phyloP scores from a whole-genome alignment of 2,888 invertebrate genomes.

The Palloptera scutellata region DNA sequence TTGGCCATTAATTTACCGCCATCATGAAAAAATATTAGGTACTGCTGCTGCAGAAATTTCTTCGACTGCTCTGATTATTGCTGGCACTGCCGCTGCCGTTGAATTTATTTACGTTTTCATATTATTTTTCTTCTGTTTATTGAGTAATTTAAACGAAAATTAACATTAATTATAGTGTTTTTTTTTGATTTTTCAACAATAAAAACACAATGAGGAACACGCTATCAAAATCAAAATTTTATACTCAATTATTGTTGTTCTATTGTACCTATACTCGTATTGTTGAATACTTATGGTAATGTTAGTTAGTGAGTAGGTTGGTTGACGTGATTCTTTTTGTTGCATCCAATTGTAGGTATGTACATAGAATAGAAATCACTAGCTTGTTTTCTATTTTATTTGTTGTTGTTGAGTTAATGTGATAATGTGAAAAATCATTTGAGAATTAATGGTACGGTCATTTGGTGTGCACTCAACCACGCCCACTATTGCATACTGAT shows the following conservation, averaged over 20 bases:
- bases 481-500: conserved; percentile 41
- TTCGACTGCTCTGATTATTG: conserved; percentile 9
- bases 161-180: conserved; percentile 46
- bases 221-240: not conserved
- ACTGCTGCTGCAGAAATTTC: not conserved
- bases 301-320: no score
- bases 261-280: no score
- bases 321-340: no score
- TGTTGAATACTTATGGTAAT: no score
- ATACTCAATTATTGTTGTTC: no score
- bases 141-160: conserved; percentile 38
- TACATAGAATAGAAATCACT: no score
- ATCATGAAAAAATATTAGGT: not conserved
- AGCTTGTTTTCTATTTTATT: no score
- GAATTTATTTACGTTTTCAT: not conserved
- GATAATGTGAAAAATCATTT: conserved; percentile 25
- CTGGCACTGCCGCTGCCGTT: conserved; percentile 4
- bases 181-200: not conserved
- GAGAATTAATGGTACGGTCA: conserved; percentile 52
- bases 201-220: not conserved
- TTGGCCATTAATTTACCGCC: not conserved
- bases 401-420: no score
- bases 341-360: no score
- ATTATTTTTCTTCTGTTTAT: conserved; percentile 5
- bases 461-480: conserved; percentile 48